Conservation (phyloP, 2,113 vertebrate genomes). For the Oenanthe oenanthe region DNA sequence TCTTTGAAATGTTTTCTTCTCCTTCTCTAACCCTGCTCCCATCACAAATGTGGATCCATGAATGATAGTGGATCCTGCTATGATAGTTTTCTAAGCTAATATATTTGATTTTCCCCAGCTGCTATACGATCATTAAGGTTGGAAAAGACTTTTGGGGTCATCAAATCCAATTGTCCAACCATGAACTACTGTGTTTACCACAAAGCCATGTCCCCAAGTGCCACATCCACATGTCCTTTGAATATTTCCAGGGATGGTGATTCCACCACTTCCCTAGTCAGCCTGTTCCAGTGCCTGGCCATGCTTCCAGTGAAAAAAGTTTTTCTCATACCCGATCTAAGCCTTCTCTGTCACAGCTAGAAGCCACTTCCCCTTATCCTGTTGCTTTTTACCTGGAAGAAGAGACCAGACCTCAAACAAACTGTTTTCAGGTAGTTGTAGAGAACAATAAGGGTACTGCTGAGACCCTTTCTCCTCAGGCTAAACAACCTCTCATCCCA, state of each 20-base stretch:
- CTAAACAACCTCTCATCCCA: neutral
- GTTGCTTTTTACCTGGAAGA: neutral
- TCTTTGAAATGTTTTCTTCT: neutral
- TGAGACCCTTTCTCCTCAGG: neutral
- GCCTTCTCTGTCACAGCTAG: neutral
- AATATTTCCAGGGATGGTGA: neutral
- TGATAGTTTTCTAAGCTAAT: neutral
- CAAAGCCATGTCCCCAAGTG: neutral
- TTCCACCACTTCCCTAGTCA: neutral
- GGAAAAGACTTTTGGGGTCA: neutral
- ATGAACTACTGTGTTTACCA: neutral
- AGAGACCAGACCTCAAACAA: neutral
- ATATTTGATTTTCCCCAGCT: neutral
- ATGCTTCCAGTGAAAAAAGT: neutral
- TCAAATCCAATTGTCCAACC: neutral
- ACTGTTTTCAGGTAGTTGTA: neutral
- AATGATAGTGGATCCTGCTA: neutral
- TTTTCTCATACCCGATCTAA: neutral
- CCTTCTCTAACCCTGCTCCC: neutral
- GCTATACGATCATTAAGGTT: neutral
- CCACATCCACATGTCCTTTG: neutral
- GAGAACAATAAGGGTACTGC: neutral
- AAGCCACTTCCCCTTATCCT: neutral
- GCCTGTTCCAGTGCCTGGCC: neutral
- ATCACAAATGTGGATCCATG: neutral